Conservation (phyloP, 2,113 vertebrate species). For the Neolamprologus devosi region DNA sequence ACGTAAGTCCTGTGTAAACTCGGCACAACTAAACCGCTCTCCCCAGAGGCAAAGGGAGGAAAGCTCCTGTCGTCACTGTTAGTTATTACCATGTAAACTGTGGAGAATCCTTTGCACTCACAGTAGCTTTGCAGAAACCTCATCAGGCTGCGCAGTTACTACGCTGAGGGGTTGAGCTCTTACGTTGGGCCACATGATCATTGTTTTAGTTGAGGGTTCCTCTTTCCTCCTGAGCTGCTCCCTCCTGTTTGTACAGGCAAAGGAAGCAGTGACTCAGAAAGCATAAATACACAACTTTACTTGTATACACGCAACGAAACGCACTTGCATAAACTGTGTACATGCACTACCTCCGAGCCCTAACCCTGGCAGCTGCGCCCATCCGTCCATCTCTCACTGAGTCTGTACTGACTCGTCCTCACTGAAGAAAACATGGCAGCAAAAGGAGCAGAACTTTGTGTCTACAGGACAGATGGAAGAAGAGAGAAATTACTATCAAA, state of each 20-base stretch:
- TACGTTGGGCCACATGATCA: background rate
- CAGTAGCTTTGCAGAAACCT: background rate
- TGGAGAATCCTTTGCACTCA: background rate
- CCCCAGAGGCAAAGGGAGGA: background rate
- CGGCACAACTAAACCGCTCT: background rate
- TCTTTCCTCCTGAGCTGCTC: background rate
- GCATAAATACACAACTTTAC: background rate
- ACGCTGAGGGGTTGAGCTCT: background rate
- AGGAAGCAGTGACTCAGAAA: background rate
- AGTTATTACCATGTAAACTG: slow-evolving; percentile 23
- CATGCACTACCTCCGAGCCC: background rate
- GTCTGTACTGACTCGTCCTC: background rate
- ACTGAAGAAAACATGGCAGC: background rate
- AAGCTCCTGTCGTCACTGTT: background rate
- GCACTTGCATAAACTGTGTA: background rate
- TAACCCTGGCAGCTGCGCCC: background rate
- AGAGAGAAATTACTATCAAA: background rate
- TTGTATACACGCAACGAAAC: background rate
- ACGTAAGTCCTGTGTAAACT: background rate
- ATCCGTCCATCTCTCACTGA: background rate
- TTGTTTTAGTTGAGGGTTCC: background rate
- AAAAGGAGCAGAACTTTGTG: background rate
- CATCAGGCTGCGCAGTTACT: background rate
- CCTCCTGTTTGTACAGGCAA: background rate
- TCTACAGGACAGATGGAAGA: background rate